Conservation (phyloP, 2,113 vertebrate species). For the Aspidoscelis tigris region DNA sequence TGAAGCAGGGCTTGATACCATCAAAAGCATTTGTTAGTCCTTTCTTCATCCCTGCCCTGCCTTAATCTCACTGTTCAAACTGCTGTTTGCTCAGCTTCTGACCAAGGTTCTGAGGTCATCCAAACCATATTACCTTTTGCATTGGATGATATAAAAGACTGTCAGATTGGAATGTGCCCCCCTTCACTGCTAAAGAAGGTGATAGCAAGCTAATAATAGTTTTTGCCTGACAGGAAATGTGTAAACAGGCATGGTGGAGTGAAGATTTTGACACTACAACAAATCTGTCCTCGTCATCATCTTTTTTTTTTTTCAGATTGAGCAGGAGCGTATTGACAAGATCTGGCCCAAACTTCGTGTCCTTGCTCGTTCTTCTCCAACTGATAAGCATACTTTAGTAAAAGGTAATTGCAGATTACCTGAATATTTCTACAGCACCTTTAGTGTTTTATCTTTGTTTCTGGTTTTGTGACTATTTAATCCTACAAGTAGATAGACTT, state of each 20-base stretch:
- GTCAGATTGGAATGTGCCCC: no score
- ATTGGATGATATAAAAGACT: no score
- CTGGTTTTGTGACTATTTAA: background rate
- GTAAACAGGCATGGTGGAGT: background rate
- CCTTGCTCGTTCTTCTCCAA: constrained; percentile 95
- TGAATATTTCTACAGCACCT: accelerated
- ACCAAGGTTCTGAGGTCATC: no score
- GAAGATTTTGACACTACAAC: background rate
- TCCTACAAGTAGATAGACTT: background rate
- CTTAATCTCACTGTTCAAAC: no score
- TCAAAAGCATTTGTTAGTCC: no score
- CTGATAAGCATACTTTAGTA: constrained; percentile 96
- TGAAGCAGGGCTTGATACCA: no score
- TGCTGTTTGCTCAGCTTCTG: no score
- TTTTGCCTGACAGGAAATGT: no score
- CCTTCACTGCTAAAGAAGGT: no score
- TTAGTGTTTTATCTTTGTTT: background rate
- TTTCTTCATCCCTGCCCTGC: no score
- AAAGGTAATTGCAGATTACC: constrained; percentile 84
- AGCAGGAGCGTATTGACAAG: constrained; percentile 97
- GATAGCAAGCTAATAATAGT: no score
- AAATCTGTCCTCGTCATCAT: background rate
- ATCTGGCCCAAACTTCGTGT: constrained; percentile 98
- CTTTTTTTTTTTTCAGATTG: constrained; percentile 80
- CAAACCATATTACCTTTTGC: no score